Conservation (phyloP, 92 coral and sea anemone genomes). For the Umimayanthus chanpuru region DNA sequence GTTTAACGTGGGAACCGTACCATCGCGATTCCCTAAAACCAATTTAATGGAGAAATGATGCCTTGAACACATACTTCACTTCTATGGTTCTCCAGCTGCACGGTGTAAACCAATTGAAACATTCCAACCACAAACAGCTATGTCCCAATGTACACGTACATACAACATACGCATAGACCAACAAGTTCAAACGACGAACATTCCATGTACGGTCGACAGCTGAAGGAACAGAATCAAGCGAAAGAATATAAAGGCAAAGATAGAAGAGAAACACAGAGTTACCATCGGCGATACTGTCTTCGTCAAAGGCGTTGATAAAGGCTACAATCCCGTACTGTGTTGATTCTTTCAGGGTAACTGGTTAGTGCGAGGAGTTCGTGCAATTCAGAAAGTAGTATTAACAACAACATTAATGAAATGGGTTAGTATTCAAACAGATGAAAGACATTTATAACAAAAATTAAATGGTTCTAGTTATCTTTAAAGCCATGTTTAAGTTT, state of each 20-base stretch:
- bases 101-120: background rate
- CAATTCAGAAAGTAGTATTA: conserved; percentile 7
- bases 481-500: too few relatives aligned
- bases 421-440: background rate
- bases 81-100: too few relatives aligned
- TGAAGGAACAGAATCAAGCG: background rate
- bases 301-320: conserved; percentile 25
- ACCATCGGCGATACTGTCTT: conserved; percentile 24
- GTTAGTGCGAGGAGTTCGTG: background rate
- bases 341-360: conserved; percentile 33
- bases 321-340: conserved; percentile 1
- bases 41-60: background rate
- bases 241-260: background rate
- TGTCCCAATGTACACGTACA: background rate
- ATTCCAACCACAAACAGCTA: too few relatives aligned
- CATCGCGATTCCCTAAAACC: background rate
- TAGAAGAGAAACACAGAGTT: conserved; percentile 13
- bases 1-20: background rate
- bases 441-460: background rate
- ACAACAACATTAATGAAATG: background rate
- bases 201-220: background rate
- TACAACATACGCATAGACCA: background rate
- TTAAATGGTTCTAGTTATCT: background rate
- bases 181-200: background rate
- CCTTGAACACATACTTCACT: too few relatives aligned